These are phyloP conservation scores for Arenicola marina DNA, from an alignment of 2,888 invertebrate genomes.

Conservation along the genomic window DNA sequence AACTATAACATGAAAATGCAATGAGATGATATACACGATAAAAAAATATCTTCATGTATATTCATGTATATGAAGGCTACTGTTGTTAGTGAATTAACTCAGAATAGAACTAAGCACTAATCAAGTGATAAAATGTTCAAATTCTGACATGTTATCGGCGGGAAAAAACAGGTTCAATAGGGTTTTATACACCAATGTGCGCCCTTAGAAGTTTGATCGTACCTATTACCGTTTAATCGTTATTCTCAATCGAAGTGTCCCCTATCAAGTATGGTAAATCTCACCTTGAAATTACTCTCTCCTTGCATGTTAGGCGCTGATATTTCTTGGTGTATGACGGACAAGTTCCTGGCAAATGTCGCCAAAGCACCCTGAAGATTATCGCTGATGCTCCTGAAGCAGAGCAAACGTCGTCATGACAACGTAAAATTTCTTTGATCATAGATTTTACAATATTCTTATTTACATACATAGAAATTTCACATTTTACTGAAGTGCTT, in stretches of 20 bases:
- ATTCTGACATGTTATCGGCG: neutral
- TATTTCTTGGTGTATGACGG: slow-evolving; percentile 60
- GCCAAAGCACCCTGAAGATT: slow-evolving; percentile 56
- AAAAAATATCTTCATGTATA: too few species aligned
- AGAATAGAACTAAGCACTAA: too few species aligned
- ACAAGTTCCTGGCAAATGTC: slow-evolving; percentile 58
- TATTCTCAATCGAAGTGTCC: too few species aligned
- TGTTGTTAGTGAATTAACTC: too few species aligned
- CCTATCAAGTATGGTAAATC: slow-evolving; percentile 8
- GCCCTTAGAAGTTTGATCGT: too few species aligned
- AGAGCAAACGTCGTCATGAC: neutral
- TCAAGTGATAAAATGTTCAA: too few species aligned
- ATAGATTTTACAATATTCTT: neutral
- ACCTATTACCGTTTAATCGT: too few species aligned
- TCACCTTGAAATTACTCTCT: slow-evolving; percentile 58
- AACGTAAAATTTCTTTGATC: neutral
- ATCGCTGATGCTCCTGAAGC: slow-evolving; percentile 54
- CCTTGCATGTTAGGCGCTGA: slow-evolving; percentile 62
- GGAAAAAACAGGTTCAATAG: slow-evolving; percentile 1
- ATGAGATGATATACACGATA: too few species aligned
- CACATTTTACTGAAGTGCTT: too few species aligned
- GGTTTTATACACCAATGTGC: too few species aligned
- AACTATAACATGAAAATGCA: too few species aligned
- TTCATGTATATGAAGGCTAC: too few species aligned
- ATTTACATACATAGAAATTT: neutral